These are phyloP conservation scores for Syritta pipiens DNA, from an alignment of 2,888 invertebrate species.

Conservation along the genomic window DNA sequence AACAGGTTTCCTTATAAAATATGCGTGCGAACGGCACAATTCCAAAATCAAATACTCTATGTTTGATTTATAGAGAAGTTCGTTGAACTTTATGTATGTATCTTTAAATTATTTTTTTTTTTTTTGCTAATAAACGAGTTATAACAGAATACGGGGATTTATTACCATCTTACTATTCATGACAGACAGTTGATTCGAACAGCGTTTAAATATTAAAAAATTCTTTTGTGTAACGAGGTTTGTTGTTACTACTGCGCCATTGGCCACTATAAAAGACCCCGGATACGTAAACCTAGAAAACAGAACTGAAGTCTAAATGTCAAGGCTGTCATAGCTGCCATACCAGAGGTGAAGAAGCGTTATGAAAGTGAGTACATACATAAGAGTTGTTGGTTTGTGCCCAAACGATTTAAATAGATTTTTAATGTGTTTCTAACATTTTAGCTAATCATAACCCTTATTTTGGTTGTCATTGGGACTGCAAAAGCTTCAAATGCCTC, in stretches of 20 bases:
- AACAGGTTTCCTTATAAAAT: no score
- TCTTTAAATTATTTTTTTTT: no score
- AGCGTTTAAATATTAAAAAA: no score
- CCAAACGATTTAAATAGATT: neutral
- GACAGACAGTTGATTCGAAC: no score
- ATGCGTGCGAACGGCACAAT: no score
- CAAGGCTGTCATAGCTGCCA: neutral
- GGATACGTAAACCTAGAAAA: neutral
- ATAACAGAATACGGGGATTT: no score
- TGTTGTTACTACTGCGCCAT: neutral
- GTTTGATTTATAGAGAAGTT: no score
- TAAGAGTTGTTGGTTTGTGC: no score
- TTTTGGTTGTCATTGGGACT: neutral
- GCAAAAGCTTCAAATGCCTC: neutral
- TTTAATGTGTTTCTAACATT: conserved; percentile 1
- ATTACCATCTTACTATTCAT: no score
- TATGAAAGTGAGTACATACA: conserved; percentile 6
- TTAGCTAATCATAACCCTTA: conserved; percentile 5
- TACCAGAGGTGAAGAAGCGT: neutral
- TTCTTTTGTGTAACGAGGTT: neutral
- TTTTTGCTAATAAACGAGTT: no score
- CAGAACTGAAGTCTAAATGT: conserved; percentile 5
- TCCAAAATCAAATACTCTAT: no score
- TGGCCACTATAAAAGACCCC: conserved; percentile 10
- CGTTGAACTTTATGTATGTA: no score